These are phyloP conservation scores for Paramormyrops kingsleyae DNA, from an alignment of 2,113 vertebrate genomes.

Conservation along the genomic window DNA sequence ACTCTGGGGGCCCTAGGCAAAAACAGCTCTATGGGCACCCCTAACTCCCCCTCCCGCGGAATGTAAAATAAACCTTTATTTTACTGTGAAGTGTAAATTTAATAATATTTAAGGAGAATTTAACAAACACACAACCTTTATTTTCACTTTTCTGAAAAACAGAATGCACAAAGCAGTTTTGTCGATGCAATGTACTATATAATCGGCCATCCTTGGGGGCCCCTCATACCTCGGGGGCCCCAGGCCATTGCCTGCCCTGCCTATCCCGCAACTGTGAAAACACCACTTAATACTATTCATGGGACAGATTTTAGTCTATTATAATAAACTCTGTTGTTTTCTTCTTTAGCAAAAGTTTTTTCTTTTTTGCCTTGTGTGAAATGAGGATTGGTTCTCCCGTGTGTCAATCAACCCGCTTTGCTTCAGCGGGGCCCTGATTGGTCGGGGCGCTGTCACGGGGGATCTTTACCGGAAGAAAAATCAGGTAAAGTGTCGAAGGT, in stretches of 20 bases:
- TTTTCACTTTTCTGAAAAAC: no score
- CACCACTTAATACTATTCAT: neutral
- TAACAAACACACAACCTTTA: no score
- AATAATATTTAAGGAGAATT: no score
- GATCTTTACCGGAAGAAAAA: neutral
- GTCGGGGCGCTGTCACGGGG: neutral
- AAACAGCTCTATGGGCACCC: no score
- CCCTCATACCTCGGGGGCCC: neutral
- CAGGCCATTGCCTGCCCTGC: neutral
- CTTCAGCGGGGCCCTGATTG: neutral
- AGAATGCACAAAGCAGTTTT: neutral
- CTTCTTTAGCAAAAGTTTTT: neutral
- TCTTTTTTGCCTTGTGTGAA: neutral
- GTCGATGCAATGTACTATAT: neutral
- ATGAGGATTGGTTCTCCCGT: neutral
- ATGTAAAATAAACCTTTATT: no score
- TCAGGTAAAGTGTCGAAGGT: neutral
- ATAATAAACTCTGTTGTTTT: neutral
- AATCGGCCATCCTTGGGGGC: neutral
- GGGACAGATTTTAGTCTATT: neutral
- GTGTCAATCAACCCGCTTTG: neutral
- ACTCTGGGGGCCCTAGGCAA: no score
- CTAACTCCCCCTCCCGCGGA: no score
- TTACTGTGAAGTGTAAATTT: no score
- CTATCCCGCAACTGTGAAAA: neutral